Percentiles rank a stretch among this genome's conserved stretches.
Conservation (phyloP, 1,140 invertebrate species). For the Temnothorax nylanderi region DNA sequence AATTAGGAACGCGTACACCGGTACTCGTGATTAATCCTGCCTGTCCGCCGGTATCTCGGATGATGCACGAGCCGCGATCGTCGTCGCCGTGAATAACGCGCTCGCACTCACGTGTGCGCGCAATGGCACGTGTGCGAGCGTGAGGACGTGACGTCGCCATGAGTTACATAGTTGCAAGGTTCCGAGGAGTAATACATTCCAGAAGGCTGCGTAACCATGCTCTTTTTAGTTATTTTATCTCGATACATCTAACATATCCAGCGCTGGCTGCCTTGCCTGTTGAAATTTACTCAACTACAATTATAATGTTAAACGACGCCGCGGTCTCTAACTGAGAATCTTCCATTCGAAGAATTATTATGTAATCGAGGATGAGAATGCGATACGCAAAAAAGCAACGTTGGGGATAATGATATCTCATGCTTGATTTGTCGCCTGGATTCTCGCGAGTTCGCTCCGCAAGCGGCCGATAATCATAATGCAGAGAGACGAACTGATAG, state of each 20-base stretch:
- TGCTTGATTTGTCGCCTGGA: background rate
- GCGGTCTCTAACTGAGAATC: background rate
- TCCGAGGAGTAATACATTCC: background rate
- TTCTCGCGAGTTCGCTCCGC: background rate
- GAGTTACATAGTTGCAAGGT: conserved; percentile 6
- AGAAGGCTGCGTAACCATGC: background rate
- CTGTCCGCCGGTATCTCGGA: conserved; percentile 61
- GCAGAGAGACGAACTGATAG: conserved; percentile 66
- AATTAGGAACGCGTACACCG: conserved; percentile 74
- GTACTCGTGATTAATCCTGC: conserved; percentile 74
- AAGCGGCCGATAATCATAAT: conserved; percentile 70
- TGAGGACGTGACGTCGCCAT: background rate
- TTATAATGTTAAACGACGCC: background rate
- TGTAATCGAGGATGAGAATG: background rate
- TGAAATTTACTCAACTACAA: background rate
- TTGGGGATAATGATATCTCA: conserved; percentile 17
- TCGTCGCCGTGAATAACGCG: conserved; percentile 55
- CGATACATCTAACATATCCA: background rate
- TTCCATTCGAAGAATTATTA: background rate
- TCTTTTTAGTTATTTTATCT: background rate
- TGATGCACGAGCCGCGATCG: conserved; percentile 51
- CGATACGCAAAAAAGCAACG: background rate
- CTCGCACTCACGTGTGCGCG: conserved; percentile 15
- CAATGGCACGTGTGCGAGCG: conserved; percentile 1
- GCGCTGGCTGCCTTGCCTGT: background rate